A percentile compares a stretch with the other conserved stretches of the same genome.
These are phyloP conservation scores for Dryocosmus kuriphilus DNA, from an alignment of 2,888 invertebrate genomes.

Conservation along the genomic window DNA sequence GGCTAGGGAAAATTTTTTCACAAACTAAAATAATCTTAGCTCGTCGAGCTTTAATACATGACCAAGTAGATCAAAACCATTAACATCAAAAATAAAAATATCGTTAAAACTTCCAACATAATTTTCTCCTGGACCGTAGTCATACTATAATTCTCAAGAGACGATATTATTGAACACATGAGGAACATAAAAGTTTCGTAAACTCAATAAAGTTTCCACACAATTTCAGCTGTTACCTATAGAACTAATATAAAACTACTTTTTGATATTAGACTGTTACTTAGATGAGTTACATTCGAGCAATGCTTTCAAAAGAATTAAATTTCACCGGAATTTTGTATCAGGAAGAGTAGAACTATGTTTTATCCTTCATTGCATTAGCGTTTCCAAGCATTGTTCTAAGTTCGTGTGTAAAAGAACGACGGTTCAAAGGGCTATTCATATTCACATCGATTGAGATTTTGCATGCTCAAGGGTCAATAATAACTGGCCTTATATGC, in stretches of 20 bases:
- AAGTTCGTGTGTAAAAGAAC: background rate
- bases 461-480: slow-evolving; percentile 10
- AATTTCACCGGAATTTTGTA: background rate
- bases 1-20: too few species aligned
- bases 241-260: too few species aligned
- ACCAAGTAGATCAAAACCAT: too few species aligned
- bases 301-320: slow-evolving; percentile 19
- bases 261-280: background rate
- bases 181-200: background rate
- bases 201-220: background rate
- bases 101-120: too few species aligned
- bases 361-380: slow-evolving; percentile 21
- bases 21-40: too few species aligned
- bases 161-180: too few species aligned
- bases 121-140: too few species aligned
- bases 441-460: slow-evolving; percentile 2
- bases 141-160: too few species aligned
- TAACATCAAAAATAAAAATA: too few species aligned
- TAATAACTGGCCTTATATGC: background rate
- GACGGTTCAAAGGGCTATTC: background rate
- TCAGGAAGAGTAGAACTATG: slow-evolving; percentile 22
- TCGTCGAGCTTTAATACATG: too few species aligned
- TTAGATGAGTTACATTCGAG: background rate
- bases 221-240: background rate
- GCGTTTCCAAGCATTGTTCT: slow-evolving; percentile 20